These are phyloP conservation scores for Apoda limacodes DNA, from an alignment of 2,888 invertebrate genomes.

Conservation along the genomic window DNA sequence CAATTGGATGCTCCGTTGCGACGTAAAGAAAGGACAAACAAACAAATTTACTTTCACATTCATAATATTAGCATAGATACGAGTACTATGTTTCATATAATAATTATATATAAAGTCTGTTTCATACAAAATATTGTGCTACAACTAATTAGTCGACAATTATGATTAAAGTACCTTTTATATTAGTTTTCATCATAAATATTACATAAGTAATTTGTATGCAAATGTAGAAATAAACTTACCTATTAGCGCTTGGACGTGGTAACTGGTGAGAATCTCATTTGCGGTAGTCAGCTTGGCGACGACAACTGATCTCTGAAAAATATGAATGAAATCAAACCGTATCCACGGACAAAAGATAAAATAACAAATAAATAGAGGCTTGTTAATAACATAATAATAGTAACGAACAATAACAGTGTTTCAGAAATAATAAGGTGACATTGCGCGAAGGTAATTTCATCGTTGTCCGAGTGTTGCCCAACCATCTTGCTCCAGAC, in stretches of 20 bases:
- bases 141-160: too few species aligned
- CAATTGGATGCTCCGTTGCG: too few species aligned
- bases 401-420: slow-evolving; percentile 38
- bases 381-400: too few species aligned
- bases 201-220: not conserved
- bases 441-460: slow-evolving; percentile 47
- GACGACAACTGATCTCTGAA: slow-evolving; percentile 52
- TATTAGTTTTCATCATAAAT: too few species aligned
- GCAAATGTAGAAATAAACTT: slow-evolving; percentile 23
- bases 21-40: too few species aligned
- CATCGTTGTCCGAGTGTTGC: slow-evolving; percentile 37
- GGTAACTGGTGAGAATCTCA: slow-evolving; percentile 59
- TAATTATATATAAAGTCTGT: too few species aligned
- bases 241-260: slow-evolving; percentile 68
- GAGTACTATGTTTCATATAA: not conserved
- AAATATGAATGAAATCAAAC: slow-evolving; percentile 22
- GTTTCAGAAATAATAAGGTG: slow-evolving; percentile 50
- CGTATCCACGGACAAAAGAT: too few species aligned
- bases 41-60: too few species aligned
- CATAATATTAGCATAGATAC: slow-evolving; percentile 3
- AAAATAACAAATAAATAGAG: slow-evolving; percentile 39
- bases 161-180: too few species aligned
- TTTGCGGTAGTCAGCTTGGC: slow-evolving; percentile 70
- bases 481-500: slow-evolving; percentile 33
- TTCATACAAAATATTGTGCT: too few species aligned